These are phyloP conservation scores for Microtus richardsoni DNA, from an alignment of 2,113 vertebrate genomes.

Conservation along the genomic window DNA sequence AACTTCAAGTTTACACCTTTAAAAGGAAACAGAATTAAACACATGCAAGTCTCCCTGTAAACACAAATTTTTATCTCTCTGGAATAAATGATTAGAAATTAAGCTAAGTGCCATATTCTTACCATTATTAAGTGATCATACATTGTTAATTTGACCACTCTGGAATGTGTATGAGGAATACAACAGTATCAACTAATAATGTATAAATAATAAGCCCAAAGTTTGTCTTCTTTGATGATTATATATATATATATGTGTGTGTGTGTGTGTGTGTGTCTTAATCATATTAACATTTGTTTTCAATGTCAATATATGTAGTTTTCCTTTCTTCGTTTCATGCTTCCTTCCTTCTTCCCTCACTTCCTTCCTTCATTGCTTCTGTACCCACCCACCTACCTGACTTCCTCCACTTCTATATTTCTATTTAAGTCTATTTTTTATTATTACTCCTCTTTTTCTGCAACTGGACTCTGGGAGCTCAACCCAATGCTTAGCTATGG, in stretches of 20 bases:
- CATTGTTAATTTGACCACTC: not conserved
- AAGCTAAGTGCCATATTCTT: not conserved
- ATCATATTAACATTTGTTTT: not conserved
- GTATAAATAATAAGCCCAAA: not conserved
- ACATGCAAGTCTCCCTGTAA: not conserved
- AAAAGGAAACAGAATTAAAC: not conserved
- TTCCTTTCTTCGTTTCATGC: not conserved
- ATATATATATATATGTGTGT: not conserved
- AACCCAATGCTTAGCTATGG: too few relatives aligned
- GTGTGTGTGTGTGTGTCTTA: too few relatives aligned
- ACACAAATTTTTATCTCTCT: not conserved
- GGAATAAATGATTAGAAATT: not conserved
- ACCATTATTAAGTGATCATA: not conserved
- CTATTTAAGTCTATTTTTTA: not conserved
- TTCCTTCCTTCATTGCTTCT: not conserved
- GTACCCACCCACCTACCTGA: not conserved
- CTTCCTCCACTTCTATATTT: not conserved
- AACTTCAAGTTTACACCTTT: not conserved
- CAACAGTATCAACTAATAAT: not conserved
- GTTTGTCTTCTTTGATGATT: not conserved
- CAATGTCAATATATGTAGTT: not conserved
- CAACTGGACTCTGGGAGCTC: too few relatives aligned
- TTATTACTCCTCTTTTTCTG: too few relatives aligned
- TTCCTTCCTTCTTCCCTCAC: not conserved
- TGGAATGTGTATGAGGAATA: not conserved